Evolutionary conservation across 1,140 invertebrate species (phyloP).

Genomic region (Rhagoletis zephyria): DNA sequence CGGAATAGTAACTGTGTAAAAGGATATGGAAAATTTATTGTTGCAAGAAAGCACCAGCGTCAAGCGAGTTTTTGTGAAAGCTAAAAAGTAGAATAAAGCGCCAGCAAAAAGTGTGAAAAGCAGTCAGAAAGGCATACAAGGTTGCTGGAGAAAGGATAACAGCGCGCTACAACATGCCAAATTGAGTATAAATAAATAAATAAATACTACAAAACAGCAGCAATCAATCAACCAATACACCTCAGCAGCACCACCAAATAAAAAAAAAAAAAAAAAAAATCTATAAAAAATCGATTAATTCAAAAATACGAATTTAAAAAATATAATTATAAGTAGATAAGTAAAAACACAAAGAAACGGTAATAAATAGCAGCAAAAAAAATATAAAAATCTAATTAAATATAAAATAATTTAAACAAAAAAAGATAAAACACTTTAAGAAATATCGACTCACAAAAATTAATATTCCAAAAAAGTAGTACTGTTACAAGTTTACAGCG

Average conservation of each 20-base stretch:
- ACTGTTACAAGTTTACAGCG: too few relatives aligned
- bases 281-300: constrained; percentile 9
- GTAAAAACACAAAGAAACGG: background rate
- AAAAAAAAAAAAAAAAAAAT: constrained; percentile 5
- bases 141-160: background rate
- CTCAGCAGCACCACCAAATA: constrained; percentile 40
- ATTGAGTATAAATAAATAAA: background rate
- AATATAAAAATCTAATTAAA: constrained; percentile 18
- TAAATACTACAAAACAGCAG: constrained; percentile 36
- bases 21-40: too few relatives aligned
- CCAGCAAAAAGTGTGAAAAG: background rate
- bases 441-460: constrained; percentile 12
- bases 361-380: background rate
- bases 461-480: background rate
- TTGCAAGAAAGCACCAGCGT: background rate
- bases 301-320: constrained; percentile 25
- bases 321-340: background rate
- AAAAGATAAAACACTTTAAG: background rate
- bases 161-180: background rate
- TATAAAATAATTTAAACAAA: background rate
- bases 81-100: background rate
- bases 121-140: background rate
- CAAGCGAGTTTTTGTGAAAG: background rate
- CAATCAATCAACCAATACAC: constrained; percentile 51
- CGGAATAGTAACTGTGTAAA: too few relatives aligned